phyloP scores from a whole-genome alignment of 2,888 invertebrate genomes.

The Tenthredo mesomela region DNA sequence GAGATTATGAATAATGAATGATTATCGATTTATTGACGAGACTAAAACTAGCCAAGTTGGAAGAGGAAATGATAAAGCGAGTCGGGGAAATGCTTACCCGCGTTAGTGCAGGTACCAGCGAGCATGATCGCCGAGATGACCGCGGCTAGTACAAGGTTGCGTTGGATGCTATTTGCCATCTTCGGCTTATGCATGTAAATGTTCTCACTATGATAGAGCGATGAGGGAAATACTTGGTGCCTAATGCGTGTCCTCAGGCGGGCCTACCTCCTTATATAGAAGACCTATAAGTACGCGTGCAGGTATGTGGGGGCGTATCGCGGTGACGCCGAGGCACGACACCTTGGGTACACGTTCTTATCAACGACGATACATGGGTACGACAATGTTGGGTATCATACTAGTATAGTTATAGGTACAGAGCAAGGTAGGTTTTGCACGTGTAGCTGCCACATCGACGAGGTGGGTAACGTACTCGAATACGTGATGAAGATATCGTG shows the following conservation, averaged over 20 bases:
- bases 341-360: slow-evolving; percentile 20
- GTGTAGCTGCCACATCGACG: not conserved
- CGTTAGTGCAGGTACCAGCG: not conserved
- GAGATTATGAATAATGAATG: not conserved
- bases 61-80: not conserved
- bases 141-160: not conserved
- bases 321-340: not conserved
- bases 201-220: not conserved
- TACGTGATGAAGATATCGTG: not conserved
- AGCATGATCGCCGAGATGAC: not conserved
- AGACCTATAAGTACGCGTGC: not conserved
- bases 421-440: not conserved
- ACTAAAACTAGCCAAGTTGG: not conserved
- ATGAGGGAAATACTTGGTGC: not conserved
- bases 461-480: not conserved
- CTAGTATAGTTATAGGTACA: not conserved
- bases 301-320: slow-evolving; percentile 18
- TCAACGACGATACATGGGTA: slow-evolving; percentile 7
- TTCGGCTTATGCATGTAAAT: not conserved
- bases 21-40: not conserved
- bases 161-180: slow-evolving; percentile 20
- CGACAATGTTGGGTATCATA: not conserved
- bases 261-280: slow-evolving; percentile 10
- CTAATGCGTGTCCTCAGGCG: slow-evolving; percentile 15
- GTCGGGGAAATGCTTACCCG: not conserved